A percentile compares a stretch with the other conserved stretches of the same genome.
Evolutionary conservation across 2,113 vertebrate genomes (phyloP).

Genomic region (Triplophysa tibetana): DNA sequence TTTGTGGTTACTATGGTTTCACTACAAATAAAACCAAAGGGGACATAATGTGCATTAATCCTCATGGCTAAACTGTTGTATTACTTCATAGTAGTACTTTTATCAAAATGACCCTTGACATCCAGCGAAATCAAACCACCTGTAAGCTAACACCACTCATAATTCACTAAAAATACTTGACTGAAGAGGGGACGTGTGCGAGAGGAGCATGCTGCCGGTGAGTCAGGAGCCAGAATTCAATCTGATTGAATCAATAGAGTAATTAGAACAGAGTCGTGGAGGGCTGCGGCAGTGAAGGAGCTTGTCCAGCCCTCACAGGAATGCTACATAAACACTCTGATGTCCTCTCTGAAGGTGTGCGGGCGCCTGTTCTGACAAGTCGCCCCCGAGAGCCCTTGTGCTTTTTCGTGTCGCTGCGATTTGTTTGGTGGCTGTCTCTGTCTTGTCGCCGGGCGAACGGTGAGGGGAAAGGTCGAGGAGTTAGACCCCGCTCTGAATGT

Average conservation of each 20-base stretch:
- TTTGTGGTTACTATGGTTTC: too few relatives aligned
- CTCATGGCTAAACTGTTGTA: background rate
- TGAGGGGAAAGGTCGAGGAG: slow-evolving; percentile 23
- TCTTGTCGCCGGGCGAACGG: slow-evolving; percentile 9
- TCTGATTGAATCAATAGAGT: slow-evolving; percentile 48
- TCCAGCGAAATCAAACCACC: background rate
- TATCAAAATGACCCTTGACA: background rate
- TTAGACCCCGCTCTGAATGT: background rate
- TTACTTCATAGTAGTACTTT: background rate
- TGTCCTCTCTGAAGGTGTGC: slow-evolving; percentile 37
- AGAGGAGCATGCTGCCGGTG: background rate
- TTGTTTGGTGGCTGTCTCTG: slow-evolving; percentile 39
- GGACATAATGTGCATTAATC: background rate
- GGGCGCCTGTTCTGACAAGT: slow-evolving; percentile 43
- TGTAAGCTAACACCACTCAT: background rate
- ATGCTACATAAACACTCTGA: slow-evolving; percentile 23
- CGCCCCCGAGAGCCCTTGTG: slow-evolving; percentile 30
- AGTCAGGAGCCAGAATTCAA: background rate
- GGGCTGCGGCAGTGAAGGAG: slow-evolving; percentile 13
- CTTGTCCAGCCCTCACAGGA: slow-evolving; percentile 24
- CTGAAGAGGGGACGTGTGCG: slow-evolving; percentile 2
- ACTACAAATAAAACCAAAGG: too few relatives aligned
- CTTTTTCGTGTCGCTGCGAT: slow-evolving; percentile 4
- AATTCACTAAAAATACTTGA: slow-evolving; percentile 22
- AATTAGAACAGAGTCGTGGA: slow-evolving; percentile 35